Evolutionary conservation across 2,113 vertebrate genomes (phyloP).

Genomic region (Prochilodus magdalenae): DNA sequence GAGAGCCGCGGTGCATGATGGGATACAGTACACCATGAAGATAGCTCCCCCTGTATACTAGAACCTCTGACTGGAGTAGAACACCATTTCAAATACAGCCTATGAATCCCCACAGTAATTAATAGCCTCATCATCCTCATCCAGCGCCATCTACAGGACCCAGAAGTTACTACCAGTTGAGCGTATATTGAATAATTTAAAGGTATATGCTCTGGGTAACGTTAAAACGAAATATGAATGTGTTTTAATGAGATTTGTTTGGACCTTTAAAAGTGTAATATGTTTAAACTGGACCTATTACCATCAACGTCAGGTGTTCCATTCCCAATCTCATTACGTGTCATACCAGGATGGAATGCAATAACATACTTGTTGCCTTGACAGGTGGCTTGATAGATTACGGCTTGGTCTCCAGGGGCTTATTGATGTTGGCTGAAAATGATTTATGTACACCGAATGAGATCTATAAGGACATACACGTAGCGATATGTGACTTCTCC

Average conservation of each 20-base stretch:
- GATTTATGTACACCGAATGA: background rate
- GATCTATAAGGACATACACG: background rate
- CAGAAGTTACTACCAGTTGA: too few species aligned
- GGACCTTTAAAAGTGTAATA: background rate
- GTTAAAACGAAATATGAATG: background rate
- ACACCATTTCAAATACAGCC: too few species aligned
- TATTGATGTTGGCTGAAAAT: slow-evolving; percentile 10
- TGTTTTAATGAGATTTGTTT: background rate
- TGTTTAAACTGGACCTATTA: background rate
- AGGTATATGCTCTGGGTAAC: too few species aligned
- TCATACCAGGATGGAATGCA: background rate
- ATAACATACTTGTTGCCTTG: background rate
- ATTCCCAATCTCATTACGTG: background rate
- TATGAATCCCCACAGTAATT: too few species aligned
- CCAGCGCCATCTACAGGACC: too few species aligned
- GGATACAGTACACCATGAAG: too few species aligned
- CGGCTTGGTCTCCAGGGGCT: background rate
- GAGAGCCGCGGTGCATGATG: too few species aligned
- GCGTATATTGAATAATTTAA: too few species aligned
- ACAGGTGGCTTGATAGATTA: slow-evolving; percentile 4
- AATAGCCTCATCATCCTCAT: too few species aligned
- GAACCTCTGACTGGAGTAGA: too few species aligned
- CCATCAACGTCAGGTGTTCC: background rate
- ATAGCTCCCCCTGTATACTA: too few species aligned
- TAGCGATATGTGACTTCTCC: background rate